These are phyloP conservation scores for Xyrauchen texanus DNA, from an alignment of 2,113 vertebrate genomes.

Conservation along the genomic window DNA sequence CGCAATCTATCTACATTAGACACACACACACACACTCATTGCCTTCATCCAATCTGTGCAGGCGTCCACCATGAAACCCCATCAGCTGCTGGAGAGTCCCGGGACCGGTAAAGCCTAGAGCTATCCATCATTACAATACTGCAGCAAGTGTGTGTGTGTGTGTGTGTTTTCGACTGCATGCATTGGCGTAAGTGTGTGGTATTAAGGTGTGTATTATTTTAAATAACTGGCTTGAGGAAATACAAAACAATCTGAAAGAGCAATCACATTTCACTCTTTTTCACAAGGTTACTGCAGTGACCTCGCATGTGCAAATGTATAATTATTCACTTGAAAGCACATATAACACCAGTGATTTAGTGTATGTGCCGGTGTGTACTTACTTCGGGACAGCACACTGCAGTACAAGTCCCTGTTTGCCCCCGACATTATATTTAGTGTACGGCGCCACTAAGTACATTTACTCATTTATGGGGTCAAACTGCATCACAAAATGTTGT, in stretches of 20 bases:
- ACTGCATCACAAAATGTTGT: neutral
- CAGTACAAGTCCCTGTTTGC: neutral
- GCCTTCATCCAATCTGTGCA: conserved; percentile 5
- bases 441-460: neutral
- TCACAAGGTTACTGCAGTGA: neutral
- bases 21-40: conserved; percentile 45
- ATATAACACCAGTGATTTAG: neutral
- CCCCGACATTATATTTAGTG: neutral
- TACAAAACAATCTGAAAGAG: neutral
- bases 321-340: neutral
- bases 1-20: conserved; percentile 4
- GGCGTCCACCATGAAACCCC: neutral
- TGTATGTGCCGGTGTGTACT: neutral
- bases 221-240: neutral
- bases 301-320: conserved; percentile 1
- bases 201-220: neutral
- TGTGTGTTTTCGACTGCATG: neutral
- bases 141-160: conserved; percentile 7
- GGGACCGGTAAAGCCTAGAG: conserved; percentile 31
- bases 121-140: conserved; percentile 48
- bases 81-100: conserved; percentile 37
- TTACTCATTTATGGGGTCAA: neutral
- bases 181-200: neutral
- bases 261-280: no score
- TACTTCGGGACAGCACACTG: neutral